Percentiles rank a stretch among this genome's conserved stretches.
phyloP scores from a whole-genome alignment of 2,797 vertebrate species.

The Notolepis coatsorum region DNA sequence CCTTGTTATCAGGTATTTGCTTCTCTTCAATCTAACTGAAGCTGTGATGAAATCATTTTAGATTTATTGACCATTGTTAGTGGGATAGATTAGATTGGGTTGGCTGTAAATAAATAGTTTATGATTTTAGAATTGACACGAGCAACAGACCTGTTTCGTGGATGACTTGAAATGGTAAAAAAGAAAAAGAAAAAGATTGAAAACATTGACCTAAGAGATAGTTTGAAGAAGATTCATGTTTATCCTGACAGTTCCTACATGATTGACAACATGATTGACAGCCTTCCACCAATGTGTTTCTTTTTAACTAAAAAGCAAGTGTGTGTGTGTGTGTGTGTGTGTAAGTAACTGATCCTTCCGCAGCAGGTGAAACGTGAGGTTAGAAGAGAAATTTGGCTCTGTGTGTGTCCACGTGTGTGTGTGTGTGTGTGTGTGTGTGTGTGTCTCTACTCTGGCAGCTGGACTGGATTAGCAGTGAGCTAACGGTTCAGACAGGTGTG shows the following conservation, averaged over 20 bases:
- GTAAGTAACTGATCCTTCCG: constrained; percentile 9
- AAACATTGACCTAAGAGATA: too few relatives aligned
- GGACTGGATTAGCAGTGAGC: constrained; percentile 7
- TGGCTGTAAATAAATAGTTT: background rate
- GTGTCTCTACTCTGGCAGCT: background rate
- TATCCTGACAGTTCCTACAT: too few relatives aligned
- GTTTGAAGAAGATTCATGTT: too few relatives aligned
- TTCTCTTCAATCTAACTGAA: background rate
- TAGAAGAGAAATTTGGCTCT: background rate
- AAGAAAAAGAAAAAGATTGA: too few relatives aligned
- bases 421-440: background rate
- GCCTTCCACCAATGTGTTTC: too few relatives aligned
- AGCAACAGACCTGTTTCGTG: background rate
- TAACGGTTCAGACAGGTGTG: too few relatives aligned
- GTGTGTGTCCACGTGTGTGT: background rate
- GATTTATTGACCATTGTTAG: background rate
- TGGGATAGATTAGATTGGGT: constrained; percentile 38
- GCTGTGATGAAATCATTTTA: constrained; percentile 14
- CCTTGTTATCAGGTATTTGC: constrained; percentile 50
- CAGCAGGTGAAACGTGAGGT: background rate
- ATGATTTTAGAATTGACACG: constrained; percentile 19
- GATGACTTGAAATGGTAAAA: background rate
- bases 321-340: constrained; percentile 12
- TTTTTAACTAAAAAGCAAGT: too few relatives aligned
- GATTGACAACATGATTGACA: background rate